Evolutionary conservation across 1,140 invertebrate species (phyloP).

Genomic region (Drosophila bifasciata): DNA sequence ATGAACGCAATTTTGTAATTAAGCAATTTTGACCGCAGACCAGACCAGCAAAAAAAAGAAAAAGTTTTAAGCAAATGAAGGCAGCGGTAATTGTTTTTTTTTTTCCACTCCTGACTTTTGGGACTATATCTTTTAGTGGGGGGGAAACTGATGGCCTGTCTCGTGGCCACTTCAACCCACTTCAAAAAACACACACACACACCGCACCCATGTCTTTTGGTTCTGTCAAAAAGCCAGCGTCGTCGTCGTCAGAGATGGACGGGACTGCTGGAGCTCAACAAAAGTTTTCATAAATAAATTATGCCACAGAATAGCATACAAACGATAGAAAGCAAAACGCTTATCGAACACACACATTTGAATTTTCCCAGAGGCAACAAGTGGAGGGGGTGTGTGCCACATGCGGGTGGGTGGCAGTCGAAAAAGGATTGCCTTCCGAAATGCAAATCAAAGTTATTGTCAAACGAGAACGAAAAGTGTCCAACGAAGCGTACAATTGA

Average conservation of each 20-base stretch:
- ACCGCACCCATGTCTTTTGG: constrained; percentile 6
- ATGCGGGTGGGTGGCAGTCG: background rate
- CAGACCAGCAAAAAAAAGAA: too few relatives aligned
- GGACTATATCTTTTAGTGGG: constrained; percentile 1
- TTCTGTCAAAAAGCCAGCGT: constrained; percentile 47
- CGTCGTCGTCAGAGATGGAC: constrained; percentile 33
- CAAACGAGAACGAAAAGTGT: constrained; percentile 68
- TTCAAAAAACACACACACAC: constrained; percentile 54
- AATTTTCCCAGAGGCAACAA: constrained; percentile 75
- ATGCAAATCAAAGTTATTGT: constrained; percentile 81
- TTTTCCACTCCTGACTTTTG: background rate
- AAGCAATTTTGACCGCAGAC: constrained; percentile 76
- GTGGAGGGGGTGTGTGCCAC: constrained; percentile 41
- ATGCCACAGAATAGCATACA: constrained; percentile 40
- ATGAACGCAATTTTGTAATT: constrained; percentile 78
- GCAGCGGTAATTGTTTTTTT: constrained; percentile 69
- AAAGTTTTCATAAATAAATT: constrained; percentile 70
- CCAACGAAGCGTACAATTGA: constrained; percentile 80
- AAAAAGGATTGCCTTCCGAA: constrained; percentile 16
- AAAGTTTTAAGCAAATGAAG: constrained; percentile 78
- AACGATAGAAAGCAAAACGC: constrained; percentile 67
- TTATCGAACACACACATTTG: constrained; percentile 71
- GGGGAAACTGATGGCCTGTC: constrained; percentile 37
- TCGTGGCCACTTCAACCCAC: constrained; percentile 48
- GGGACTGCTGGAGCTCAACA: constrained; percentile 47